These are phyloP conservation scores for Diabrotica undecimpunctata DNA, from an alignment of 1,140 invertebrate genomes.

Conservation along the genomic window DNA sequence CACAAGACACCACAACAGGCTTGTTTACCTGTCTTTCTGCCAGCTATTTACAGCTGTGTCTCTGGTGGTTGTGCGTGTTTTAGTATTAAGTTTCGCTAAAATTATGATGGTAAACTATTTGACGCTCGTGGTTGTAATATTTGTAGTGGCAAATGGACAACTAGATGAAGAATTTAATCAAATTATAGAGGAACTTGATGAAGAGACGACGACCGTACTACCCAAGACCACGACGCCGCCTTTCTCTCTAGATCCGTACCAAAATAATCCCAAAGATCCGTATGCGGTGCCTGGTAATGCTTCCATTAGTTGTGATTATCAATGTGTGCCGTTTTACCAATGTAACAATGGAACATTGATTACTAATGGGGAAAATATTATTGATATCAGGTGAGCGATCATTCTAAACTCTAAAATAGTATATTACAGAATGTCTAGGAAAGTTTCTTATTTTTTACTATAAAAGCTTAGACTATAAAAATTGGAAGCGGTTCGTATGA, in stretches of 20 bases:
- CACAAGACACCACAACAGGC: no score
- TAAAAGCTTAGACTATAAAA: no score
- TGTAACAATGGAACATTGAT: conserved; percentile 62
- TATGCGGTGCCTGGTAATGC: not conserved
- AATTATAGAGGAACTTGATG: not conserved
- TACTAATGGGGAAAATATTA: conserved; percentile 65
- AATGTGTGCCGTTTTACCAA: conserved; percentile 63
- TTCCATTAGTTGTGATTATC: conserved; percentile 37
- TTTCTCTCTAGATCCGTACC: not conserved
- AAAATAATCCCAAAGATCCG: not conserved
- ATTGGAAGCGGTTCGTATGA: no score
- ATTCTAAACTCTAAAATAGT: no score
- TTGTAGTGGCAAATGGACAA: not conserved
- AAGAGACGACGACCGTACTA: not conserved
- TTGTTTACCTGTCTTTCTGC: no score
- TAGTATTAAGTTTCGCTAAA: no score
- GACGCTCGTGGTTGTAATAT: not conserved
- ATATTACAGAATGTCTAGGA: no score
- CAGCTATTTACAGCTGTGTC: no score
- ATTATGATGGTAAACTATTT: not conserved
- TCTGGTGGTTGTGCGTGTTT: no score
- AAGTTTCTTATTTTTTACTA: no score
- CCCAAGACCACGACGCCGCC: not conserved
- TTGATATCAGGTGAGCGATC: conserved; percentile 62
- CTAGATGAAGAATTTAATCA: not conserved